Conservation (phyloP, 37 sponge, comb jelly and placozoan genomes). For the Chondrosia reniformis region DNA sequence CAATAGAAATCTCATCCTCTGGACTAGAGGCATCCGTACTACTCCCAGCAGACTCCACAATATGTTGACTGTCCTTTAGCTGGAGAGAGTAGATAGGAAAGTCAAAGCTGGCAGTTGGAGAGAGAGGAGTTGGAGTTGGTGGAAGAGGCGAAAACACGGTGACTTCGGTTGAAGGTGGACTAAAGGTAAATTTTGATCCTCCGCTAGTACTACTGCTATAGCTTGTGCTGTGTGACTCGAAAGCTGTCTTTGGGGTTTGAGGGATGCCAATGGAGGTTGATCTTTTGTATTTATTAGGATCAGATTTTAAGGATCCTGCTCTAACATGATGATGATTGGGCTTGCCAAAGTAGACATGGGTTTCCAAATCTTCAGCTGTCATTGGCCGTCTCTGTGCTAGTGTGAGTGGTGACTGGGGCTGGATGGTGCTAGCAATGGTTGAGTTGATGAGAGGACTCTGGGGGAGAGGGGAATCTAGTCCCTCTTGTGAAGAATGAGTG, state of each 20-base stretch:
- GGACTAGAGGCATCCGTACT: neutral
- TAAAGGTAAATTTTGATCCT: slow-evolving; percentile 14
- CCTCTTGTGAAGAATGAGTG: neutral
- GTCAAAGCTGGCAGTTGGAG: neutral
- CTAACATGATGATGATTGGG: neutral
- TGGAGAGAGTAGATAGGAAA: neutral
- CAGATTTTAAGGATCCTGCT: slow-evolving; percentile 8
- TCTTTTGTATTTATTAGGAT: neutral
- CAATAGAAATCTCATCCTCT: neutral
- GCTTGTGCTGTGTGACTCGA: too few relatives aligned
- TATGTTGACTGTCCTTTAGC: slow-evolving; percentile 5
- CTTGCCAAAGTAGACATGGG: slow-evolving; percentile 18
- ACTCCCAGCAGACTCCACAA: neutral
- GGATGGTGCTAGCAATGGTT: neutral
- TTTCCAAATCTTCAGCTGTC: slow-evolving; percentile 18
- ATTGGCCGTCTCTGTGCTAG: slow-evolving; percentile 14
- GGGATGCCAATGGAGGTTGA: slow-evolving; percentile 16
- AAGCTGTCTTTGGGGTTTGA: slow-evolving; percentile 17
- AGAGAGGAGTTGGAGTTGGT: slow-evolving; percentile 15
- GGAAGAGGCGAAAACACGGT: slow-evolving; percentile 1
- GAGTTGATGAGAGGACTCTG: slow-evolving; percentile 21
- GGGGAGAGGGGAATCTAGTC: neutral
- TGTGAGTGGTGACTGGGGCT: neutral
- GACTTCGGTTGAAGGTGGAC: slow-evolving; percentile 3
- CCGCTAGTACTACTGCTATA: slow-evolving; percentile 14